Evolutionary conservation across 2,888 invertebrate genomes (phyloP).

Genomic region (Amphiduros pacificus): DNA sequence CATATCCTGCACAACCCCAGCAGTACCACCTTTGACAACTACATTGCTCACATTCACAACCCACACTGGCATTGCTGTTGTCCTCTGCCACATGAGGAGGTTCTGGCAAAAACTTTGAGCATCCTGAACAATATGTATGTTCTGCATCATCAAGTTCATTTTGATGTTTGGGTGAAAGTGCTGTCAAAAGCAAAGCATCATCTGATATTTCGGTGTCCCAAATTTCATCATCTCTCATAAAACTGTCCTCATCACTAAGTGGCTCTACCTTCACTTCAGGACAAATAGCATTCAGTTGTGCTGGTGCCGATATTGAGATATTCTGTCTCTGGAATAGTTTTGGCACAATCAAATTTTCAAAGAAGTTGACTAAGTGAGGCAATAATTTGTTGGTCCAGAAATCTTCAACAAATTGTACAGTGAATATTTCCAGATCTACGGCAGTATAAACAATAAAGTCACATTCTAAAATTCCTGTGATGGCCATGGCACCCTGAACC

Average conservation of each 20-base stretch:
- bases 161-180: neutral
- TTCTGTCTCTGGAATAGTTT: no score
- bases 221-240: neutral
- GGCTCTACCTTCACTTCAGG: neutral
- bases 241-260: neutral
- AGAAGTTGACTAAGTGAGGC: neutral
- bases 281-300: no score
- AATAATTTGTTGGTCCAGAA: neutral
- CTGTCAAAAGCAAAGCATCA: no score
- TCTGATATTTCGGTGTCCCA: neutral
- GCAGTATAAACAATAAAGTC: slow-evolving; percentile 16
- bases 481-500: slow-evolving; percentile 5
- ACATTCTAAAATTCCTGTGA: neutral
- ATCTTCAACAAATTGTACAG: neutral
- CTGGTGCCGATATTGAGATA: no score
- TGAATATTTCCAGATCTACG: neutral
- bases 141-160: neutral
- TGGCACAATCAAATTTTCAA: neutral
- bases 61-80: slow-evolving; percentile 3
- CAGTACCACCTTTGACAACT: slow-evolving; percentile 8
- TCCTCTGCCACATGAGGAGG: neutral
- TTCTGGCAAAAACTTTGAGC: neutral
- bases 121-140: no score
- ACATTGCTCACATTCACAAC: slow-evolving; percentile 15
- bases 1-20: neutral